Percentiles rank a stretch among this genome's conserved stretches.
Conservation (phyloP, 2,797 vertebrate species). For the Sarcoramphus papa region DNA sequence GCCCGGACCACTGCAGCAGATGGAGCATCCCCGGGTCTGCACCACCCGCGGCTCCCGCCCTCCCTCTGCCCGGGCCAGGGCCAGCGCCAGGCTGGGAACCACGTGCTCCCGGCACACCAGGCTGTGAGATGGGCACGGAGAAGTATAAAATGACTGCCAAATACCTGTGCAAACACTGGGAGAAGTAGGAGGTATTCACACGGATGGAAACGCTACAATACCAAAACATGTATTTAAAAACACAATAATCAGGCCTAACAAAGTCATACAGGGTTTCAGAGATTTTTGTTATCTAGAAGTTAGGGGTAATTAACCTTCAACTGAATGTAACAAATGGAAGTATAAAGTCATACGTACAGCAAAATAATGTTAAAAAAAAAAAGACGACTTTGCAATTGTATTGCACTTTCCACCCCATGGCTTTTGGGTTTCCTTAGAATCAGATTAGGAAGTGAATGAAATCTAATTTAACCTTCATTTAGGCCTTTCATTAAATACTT, state of each 20-base stretch:
- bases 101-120: rapidly evolving
- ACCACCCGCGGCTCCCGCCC: too few relatives aligned
- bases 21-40: too few relatives aligned
- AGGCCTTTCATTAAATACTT: neutral
- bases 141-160: too few relatives aligned
- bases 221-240: neutral
- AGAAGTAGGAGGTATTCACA: neutral
- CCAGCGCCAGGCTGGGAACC: neutral
- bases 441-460: neutral
- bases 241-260: neutral
- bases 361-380: neutral
- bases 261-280: neutral
- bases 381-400: neutral
- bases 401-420: neutral
- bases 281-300: neutral
- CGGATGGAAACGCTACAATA: neutral
- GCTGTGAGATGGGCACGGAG: neutral
- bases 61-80: too few relatives aligned
- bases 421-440: neutral
- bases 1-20: neutral
- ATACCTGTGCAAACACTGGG: neutral
- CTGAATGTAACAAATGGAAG: neutral
- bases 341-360: neutral
- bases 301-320: neutral
- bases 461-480: neutral